Base-by-base conservation (phyloP, 2,888 invertebrate genomes). In the Andricus curvator region DNA sequence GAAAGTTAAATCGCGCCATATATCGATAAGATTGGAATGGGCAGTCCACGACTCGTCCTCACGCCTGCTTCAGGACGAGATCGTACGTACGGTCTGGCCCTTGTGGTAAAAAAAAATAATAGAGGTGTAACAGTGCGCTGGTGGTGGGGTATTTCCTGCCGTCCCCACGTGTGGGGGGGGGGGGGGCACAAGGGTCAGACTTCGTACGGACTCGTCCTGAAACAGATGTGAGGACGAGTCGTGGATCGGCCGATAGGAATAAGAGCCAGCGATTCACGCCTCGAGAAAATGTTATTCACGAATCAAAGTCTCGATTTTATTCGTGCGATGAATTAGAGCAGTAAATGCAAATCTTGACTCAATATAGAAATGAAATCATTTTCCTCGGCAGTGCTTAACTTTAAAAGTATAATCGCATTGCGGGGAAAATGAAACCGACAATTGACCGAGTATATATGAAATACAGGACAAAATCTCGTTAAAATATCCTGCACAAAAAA, bases 231-330 rank as follows among this genome's bases (percentile, higher is more conserved):
- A 37, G 37, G 37, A 8, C 37, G 37, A 37, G 37, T 37, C 37
- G 37, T 37, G 37, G 37, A 37, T 37, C 1, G 37, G 9, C 8
- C 9, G 37, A 74, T 29, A 64, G 29, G 64, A 64, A 17, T 64
- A 64, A 17, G 15, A 64, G 22, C 8, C 11, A 4, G 56, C 56
- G 56, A 8, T 56, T 56, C 56, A 13, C 68, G 29, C 51, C 56
- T 33, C 74, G n/a, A 56, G 33, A 68, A 68, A 74, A 74, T 29
- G 29, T 29, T 22, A 74, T 33, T 56, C 56, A 56, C 51, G 74
- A 74, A 74, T 56, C 37, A 37, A 56, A 33, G 20, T 74, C 13
- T 74, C 15, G 33, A 56, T 56, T n/a, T 48, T 9, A 29, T 70
- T 48, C 48, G 17, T 17, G 22, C 20, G 20, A 44, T 67, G 44